phyloP scores from a whole-genome alignment of 1,140 invertebrate species.

The Bicyclus anynana region DNA sequence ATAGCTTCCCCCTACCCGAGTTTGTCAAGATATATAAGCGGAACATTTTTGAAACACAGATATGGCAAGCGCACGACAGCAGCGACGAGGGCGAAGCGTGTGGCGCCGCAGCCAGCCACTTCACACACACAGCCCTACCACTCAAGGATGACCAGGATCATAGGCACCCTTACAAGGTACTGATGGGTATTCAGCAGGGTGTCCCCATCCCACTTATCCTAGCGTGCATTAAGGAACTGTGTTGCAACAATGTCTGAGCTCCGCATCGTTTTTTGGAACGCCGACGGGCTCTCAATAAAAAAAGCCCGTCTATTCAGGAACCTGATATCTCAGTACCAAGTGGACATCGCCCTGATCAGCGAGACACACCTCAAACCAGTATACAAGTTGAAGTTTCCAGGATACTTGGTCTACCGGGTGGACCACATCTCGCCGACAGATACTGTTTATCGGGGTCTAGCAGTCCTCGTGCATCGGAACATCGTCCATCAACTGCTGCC shows the following conservation, averaged over 20 bases:
- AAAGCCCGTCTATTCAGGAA: background rate
- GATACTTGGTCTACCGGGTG: constrained; percentile 14
- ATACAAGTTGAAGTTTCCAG: background rate
- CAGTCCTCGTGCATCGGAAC: constrained; percentile 10
- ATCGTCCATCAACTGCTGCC: constrained; percentile 20
- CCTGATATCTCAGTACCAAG: background rate
- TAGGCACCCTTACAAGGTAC: background rate
- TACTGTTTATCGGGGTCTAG: background rate
- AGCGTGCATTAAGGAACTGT: background rate
- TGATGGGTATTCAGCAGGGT: background rate
- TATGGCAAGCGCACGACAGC: too few relatives aligned
- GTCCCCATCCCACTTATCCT: background rate
- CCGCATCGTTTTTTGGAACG: background rate
- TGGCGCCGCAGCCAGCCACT: background rate
- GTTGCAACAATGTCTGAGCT: background rate
- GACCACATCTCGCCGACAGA: constrained; percentile 7
- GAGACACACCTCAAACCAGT: constrained; percentile 8
- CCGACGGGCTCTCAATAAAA: background rate
- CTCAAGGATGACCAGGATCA: background rate
- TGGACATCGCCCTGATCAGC: constrained; percentile 12
- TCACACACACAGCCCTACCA: background rate
- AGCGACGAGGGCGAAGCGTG: background rate
- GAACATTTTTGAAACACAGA: too few relatives aligned
- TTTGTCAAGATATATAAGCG: too few relatives aligned
- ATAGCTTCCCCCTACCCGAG: too few relatives aligned